Percentiles rank a stretch among this genome's conserved stretches.
Evolutionary conservation across 1,140 invertebrate species (phyloP).

Genomic region (Drosophila parvula): DNA sequence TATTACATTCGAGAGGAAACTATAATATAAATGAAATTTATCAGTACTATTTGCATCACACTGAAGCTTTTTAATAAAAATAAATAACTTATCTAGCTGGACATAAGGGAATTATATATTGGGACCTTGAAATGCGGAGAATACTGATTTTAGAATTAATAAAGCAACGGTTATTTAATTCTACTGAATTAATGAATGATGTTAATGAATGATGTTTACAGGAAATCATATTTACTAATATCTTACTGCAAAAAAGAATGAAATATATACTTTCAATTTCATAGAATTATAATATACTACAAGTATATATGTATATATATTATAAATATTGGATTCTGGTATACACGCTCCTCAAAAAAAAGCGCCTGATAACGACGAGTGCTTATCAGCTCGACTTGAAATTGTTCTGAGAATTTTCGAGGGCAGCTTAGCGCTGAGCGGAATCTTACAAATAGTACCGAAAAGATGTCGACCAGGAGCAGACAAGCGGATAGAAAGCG

Average conservation of each 20-base stretch:
- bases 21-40: neutral
- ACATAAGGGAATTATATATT: no score
- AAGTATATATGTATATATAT: neutral
- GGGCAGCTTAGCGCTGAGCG: neutral
- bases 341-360: neutral
- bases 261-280: slow-evolving; percentile 2
- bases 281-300: neutral
- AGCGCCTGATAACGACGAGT: neutral
- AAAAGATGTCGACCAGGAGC: slow-evolving; percentile 7
- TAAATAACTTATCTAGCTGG: neutral
- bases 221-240: neutral
- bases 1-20: neutral
- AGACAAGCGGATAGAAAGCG: slow-evolving; percentile 3
- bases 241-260: no score
- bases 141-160: no score
- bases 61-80: neutral
- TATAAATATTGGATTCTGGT: neutral
- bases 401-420: slow-evolving; percentile 1
- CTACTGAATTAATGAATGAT: no score
- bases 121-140: no score
- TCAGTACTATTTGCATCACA: neutral
- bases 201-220: neutral
- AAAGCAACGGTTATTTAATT: no score
- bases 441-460: slow-evolving; percentile 8
- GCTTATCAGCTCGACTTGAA: slow-evolving; percentile 21